These are phyloP conservation scores for Oceanodroma tethys DNA, from an alignment of 2,113 vertebrate genomes.

Conservation along the genomic window DNA sequence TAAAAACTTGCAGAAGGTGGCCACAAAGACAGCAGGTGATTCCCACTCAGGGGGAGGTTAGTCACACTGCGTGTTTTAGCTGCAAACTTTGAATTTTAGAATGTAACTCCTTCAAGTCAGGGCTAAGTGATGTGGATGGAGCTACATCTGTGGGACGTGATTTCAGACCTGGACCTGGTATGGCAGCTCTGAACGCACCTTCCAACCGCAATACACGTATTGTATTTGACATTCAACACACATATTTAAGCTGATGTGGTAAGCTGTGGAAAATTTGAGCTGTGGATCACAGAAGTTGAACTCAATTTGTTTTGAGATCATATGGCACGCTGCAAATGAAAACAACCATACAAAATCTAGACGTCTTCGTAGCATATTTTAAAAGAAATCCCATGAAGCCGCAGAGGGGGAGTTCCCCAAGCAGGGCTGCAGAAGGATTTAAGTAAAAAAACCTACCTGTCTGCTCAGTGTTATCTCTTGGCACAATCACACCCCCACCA, in stretches of 20 bases:
- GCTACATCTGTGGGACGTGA: fast-evolving
- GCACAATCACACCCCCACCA: not conserved
- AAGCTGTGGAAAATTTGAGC: not conserved
- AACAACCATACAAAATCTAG: not conserved
- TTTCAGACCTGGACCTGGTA: not conserved
- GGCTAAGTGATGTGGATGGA: not conserved
- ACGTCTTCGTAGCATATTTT: not conserved
- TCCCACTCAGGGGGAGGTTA: not conserved
- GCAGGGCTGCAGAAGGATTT: not conserved
- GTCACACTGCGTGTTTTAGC: not conserved
- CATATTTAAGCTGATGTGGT: fast-evolving
- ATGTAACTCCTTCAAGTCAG: not conserved
- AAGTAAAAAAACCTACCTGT: not conserved
- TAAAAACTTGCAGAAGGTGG: not conserved
- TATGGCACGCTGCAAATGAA: not conserved
- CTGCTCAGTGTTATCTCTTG: not conserved
- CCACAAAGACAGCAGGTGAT: not conserved
- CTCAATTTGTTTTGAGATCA: not conserved
- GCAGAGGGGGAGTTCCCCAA: not conserved
- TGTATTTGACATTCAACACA: fast-evolving
- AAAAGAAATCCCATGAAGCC: not conserved
- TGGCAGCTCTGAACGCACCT: not conserved
- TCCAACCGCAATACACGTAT: fast-evolving
- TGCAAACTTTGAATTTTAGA: not conserved
- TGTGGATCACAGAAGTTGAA: not conserved